Evolutionary conservation across 2,113 vertebrate genomes (phyloP).

Genomic region (Rhinolophus ferrumequinum): DNA sequence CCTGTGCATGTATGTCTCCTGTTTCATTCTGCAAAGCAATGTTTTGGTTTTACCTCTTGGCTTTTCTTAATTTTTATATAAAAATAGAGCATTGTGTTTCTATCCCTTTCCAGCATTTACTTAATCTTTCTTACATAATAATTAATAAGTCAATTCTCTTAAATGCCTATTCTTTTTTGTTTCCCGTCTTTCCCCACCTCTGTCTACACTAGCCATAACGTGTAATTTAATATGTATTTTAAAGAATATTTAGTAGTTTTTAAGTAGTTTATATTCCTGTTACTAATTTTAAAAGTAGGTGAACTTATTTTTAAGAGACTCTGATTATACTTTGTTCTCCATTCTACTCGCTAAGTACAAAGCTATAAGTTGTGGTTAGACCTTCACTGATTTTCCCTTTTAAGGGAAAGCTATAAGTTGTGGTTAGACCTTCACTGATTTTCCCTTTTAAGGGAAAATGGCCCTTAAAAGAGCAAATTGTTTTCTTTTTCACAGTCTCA

Average conservation of each 20-base stretch:
- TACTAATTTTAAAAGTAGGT: background rate
- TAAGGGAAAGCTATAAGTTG: background rate
- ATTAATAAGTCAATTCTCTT: background rate
- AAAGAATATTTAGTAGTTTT: constrained; percentile 34
- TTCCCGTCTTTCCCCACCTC: background rate
- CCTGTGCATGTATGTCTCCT: background rate
- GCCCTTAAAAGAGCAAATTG: background rate
- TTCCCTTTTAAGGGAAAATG: background rate
- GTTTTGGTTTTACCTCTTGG: constrained; percentile 17
- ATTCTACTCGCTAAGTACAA: background rate
- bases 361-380: background rate
- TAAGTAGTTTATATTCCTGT: background rate
- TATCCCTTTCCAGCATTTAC: background rate
- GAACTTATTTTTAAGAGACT: constrained; percentile 37
- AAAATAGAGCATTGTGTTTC: constrained; percentile 12
- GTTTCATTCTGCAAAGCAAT: background rate
- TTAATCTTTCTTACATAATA: background rate
- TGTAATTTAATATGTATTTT: background rate
- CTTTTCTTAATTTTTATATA: constrained; percentile 17
- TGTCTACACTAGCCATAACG: background rate
- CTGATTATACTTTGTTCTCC: background rate
- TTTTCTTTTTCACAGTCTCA: constrained; percentile 37
- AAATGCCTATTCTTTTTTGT: background rate
- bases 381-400: background rate
- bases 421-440: background rate